Evolutionary conservation across 2,113 vertebrate species (phyloP).

Genomic region (Uropsilus gracilis): DNA sequence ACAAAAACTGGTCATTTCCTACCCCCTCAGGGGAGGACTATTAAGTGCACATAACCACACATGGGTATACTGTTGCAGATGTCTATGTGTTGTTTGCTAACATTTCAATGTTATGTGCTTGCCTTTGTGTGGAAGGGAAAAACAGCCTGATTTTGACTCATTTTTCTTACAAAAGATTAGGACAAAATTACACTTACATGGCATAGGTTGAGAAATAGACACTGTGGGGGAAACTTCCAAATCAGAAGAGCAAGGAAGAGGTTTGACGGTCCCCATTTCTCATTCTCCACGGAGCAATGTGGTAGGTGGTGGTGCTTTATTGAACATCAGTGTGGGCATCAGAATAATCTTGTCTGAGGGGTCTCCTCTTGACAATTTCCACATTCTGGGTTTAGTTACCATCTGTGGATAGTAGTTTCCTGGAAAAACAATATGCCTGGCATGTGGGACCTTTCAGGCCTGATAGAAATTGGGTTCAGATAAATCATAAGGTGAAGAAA

Average conservation of each 20-base stretch:
- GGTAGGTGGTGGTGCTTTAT: not conserved
- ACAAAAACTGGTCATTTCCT: no score
- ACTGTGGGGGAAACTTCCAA: not conserved
- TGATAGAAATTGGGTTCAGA: not conserved
- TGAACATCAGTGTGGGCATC: not conserved
- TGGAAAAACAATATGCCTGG: not conserved
- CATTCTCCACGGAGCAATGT: not conserved
- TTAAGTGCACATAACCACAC: no score
- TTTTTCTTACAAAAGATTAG: no score
- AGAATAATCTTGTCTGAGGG: not conserved
- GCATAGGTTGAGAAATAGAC: not conserved
- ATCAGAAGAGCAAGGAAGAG: not conserved
- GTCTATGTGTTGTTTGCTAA: no score
- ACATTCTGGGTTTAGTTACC: not conserved
- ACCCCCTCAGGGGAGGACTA: no score
- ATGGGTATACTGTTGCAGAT: no score
- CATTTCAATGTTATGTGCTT: no score
- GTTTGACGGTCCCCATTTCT: not conserved
- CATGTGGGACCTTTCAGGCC: not conserved
- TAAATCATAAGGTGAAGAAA: not conserved
- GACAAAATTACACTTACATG: not conserved
- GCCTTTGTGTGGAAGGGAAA: no score
- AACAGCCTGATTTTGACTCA: no score
- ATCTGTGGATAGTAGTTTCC: not conserved
- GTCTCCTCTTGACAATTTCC: not conserved